phyloP scores from a whole-genome alignment of 1,140 invertebrate species.

The Zaprionus inermis region DNA sequence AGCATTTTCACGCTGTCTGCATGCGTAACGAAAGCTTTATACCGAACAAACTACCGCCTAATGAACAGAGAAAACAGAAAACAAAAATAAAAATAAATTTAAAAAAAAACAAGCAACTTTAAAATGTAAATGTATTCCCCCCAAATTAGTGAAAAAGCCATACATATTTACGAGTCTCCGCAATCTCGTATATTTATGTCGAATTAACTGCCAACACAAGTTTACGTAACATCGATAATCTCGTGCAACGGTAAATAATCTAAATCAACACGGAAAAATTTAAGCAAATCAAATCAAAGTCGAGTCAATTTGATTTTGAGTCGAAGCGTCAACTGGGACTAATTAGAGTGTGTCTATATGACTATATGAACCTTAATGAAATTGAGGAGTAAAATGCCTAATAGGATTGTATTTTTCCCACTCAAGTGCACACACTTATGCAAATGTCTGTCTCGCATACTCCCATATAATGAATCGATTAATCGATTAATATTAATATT shows the following conservation, averaged over 20 bases:
- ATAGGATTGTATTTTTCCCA: background rate
- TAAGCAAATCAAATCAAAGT: background rate
- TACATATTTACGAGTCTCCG: slow-evolving; percentile 24
- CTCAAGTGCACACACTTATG: background rate
- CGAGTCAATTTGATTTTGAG: too few species aligned
- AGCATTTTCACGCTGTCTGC: slow-evolving; percentile 33
- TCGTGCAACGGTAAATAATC: background rate
- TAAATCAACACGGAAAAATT: background rate
- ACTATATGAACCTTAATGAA: slow-evolving; percentile 32
- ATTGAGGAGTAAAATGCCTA: slow-evolving; percentile 23
- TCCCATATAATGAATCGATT: background rate
- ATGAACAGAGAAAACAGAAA: slow-evolving; percentile 6
- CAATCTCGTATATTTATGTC: background rate
- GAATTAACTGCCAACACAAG: background rate
- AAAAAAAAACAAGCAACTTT: slow-evolving; percentile 11
- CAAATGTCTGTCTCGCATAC: background rate
- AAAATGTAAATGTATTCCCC: background rate
- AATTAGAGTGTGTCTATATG: slow-evolving; percentile 13
- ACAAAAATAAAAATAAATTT: slow-evolving; percentile 6
- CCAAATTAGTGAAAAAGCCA: slow-evolving; percentile 14
- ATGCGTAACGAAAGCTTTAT: slow-evolving; percentile 55
- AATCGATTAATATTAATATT: background rate
- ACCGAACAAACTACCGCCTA: slow-evolving; percentile 35
- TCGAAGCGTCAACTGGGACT: background rate
- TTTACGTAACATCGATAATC: background rate